phyloP scores from a whole-genome alignment of 2,888 invertebrate species.

The Thera britannica region DNA sequence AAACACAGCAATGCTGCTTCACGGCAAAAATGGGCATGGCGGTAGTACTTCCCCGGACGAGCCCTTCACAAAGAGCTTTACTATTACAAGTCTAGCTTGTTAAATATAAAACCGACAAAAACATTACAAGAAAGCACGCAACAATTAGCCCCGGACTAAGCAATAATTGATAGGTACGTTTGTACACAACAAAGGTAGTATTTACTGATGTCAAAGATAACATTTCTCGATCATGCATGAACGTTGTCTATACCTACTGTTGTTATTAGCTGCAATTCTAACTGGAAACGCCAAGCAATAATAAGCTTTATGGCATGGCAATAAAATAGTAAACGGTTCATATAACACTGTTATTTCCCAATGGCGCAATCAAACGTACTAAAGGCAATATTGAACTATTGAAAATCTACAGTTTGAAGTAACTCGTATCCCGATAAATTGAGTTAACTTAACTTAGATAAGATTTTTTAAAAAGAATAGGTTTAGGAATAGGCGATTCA shows the following conservation, averaged over 20 bases:
- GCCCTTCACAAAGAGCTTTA: no score
- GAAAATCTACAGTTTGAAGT: slow-evolving; percentile 31
- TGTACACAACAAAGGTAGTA: no score
- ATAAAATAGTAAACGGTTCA: slow-evolving; percentile 25
- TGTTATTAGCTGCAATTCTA: slow-evolving; percentile 13
- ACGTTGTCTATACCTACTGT: slow-evolving; percentile 3
- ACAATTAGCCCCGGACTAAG: neutral
- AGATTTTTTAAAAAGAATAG: neutral
- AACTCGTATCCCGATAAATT: neutral
- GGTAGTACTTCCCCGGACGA: no score
- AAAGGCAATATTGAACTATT: slow-evolving; percentile 37
- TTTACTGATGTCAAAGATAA: neutral
- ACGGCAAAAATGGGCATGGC: no score
- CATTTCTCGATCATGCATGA: slow-evolving; percentile 12
- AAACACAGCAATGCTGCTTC: no score
- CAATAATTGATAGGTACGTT: neutral
- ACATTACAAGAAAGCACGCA: no score
- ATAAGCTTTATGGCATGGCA: slow-evolving; percentile 13
- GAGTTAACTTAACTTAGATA: neutral
- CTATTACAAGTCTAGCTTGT: no score
- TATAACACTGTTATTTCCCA: slow-evolving; percentile 29
- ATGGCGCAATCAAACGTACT: slow-evolving; percentile 37
- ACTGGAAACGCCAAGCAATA: slow-evolving; percentile 13
- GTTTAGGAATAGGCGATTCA: no score
- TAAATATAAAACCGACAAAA: no score